Conservation (phyloP, 2,888 invertebrate genomes). For the Keiferia lycopersicella region DNA sequence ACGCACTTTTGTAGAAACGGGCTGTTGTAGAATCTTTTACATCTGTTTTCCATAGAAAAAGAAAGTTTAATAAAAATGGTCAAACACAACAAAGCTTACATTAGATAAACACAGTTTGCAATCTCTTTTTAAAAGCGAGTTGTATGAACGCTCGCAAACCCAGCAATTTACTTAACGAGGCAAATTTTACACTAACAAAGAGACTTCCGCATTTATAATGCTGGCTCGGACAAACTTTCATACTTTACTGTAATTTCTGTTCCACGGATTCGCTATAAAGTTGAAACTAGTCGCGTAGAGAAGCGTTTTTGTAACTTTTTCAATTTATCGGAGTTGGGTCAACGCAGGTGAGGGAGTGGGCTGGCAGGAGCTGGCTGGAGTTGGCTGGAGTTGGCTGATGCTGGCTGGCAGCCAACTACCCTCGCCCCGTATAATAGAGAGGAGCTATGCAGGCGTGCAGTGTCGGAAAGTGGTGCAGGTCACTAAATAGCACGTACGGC, state of each 20-base stretch:
- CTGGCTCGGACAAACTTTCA: slow-evolving; percentile 19
- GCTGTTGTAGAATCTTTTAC: no score
- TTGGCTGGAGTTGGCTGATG: no score
- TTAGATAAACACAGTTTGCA: slow-evolving; percentile 12
- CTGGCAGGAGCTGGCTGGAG: slow-evolving; percentile 1
- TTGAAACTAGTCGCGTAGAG: slow-evolving; percentile 13
- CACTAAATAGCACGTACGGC: neutral
- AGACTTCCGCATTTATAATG: slow-evolving; percentile 21
- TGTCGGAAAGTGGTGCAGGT: neutral
- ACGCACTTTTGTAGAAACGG: no score
- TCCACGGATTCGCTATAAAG: slow-evolving; percentile 8
- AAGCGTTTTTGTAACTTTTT: slow-evolving; percentile 23
- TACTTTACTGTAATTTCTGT: slow-evolving; percentile 20
- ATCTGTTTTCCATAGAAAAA: neutral
- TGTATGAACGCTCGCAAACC: slow-evolving; percentile 11
- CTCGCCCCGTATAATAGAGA: neutral
- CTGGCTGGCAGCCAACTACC: neutral
- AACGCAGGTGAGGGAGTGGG: slow-evolving; percentile 11
- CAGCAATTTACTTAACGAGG: slow-evolving; percentile 19
- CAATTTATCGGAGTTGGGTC: slow-evolving; percentile 22
- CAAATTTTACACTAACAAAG: slow-evolving; percentile 22
- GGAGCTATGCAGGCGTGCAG: slow-evolving; percentile 3
- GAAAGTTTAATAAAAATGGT: neutral
- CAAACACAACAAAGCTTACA: neutral
- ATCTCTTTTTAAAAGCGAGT: slow-evolving; percentile 18